phyloP scores from a whole-genome alignment of 2,888 invertebrate genomes.

The Stenoptilia bipunctidactyla region DNA sequence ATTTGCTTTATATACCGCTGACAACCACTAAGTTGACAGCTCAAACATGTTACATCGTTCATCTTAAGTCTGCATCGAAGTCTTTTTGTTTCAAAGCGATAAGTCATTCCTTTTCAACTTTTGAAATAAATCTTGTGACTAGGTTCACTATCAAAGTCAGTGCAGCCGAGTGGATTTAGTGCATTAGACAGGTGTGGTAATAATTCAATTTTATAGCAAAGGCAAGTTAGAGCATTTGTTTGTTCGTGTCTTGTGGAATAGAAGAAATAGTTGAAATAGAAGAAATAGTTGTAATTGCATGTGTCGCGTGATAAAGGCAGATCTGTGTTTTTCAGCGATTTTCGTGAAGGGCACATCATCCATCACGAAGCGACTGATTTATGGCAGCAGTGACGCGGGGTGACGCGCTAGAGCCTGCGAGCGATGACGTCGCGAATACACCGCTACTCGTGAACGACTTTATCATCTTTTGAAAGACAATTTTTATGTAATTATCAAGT shows the following conservation, averaged over 20 bases:
- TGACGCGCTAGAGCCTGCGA: constrained; percentile 48
- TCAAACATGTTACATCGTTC: no score
- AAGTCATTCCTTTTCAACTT: neutral
- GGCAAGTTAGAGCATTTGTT: no score
- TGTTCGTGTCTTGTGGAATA: no score
- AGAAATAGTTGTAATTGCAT: neutral
- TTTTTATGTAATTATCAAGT: no score
- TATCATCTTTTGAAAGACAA: no score
- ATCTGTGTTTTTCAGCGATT: constrained; percentile 24
- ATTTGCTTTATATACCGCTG: no score
- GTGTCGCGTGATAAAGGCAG: neutral
- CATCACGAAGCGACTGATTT: constrained; percentile 60
- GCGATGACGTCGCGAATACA: constrained; percentile 58
- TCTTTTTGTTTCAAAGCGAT: no score
- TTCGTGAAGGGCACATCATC: constrained; percentile 43
- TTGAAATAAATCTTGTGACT: constrained; percentile 1
- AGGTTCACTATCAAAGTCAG: neutral
- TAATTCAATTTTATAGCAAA: constrained; percentile 7
- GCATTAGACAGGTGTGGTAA: constrained; percentile 3
- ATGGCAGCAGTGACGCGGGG: constrained; percentile 46
- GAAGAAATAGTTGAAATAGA: neutral
- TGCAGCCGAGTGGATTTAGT: neutral
- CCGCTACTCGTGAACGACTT: neutral
- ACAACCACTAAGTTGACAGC: no score
- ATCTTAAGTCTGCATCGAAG: no score